These are phyloP conservation scores for Tautogolabrus adspersus DNA, from an alignment of 2,113 vertebrate genomes.

Conservation along the genomic window DNA sequence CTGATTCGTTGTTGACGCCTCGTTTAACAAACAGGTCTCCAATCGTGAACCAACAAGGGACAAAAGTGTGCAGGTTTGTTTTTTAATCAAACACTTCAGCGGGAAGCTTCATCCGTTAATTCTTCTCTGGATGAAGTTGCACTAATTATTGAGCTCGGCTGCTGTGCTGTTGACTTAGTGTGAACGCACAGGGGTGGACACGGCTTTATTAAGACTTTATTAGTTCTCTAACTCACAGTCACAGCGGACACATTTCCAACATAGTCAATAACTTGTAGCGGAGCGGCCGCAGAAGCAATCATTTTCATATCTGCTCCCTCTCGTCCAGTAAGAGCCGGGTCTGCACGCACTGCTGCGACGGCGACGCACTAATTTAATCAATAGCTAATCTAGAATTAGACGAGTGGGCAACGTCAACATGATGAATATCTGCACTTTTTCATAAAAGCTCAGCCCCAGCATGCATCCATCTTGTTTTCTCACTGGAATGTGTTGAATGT, in stretches of 20 bases:
- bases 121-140: slow-evolving; percentile 33
- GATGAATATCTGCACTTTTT: slow-evolving; percentile 35
- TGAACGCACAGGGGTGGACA: slow-evolving; percentile 15
- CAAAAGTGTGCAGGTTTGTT: slow-evolving; percentile 31
- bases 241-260: slow-evolving; percentile 40
- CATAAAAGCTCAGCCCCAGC: neutral
- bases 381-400: slow-evolving; percentile 49
- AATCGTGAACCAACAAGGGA: slow-evolving; percentile 25
- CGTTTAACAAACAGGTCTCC: slow-evolving; percentile 14
- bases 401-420: slow-evolving; percentile 16
- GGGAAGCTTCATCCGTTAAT: slow-evolving; percentile 45
- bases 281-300: slow-evolving; percentile 25
- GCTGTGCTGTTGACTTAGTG: slow-evolving; percentile 16
- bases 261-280: slow-evolving; percentile 38
- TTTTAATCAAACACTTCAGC: slow-evolving; percentile 53
- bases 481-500: neutral
- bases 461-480: slow-evolving; percentile 52
- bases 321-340: neutral
- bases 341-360: neutral
- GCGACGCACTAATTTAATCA: slow-evolving; percentile 21
- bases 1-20: neutral
- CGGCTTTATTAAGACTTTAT: slow-evolving; percentile 49
- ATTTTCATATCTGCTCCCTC: slow-evolving; percentile 28
- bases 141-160: slow-evolving; percentile 41
- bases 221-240: slow-evolving; percentile 49